Evolutionary conservation across 2,888 invertebrate genomes (phyloP).

Genomic region (Conchocele bisecta): DNA sequence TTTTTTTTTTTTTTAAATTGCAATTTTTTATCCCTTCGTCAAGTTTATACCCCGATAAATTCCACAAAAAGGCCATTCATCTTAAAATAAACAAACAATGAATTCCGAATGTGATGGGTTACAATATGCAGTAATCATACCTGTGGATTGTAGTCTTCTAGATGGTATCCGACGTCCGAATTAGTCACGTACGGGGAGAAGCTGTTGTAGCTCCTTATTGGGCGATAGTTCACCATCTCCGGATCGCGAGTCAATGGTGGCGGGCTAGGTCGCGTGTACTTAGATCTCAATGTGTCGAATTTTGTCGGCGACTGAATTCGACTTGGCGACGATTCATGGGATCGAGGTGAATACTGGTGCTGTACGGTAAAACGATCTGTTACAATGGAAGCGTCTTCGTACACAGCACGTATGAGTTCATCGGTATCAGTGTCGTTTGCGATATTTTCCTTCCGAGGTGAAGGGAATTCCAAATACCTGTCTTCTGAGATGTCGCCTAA

Average conservation of each 20-base stretch:
- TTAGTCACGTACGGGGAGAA: slow-evolving; percentile 41
- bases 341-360: neutral
- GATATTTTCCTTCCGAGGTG: slow-evolving; percentile 7
- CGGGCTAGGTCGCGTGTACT: slow-evolving; percentile 56
- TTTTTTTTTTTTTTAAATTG: too few relatives aligned
- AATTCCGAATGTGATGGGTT: too few relatives aligned
- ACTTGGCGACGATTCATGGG: slow-evolving; percentile 1
- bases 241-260: slow-evolving; percentile 34
- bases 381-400: slow-evolving; percentile 61
- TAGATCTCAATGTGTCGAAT: slow-evolving; percentile 59
- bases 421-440: slow-evolving; percentile 60
- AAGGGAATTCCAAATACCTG: slow-evolving; percentile 48
- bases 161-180: slow-evolving; percentile 59
- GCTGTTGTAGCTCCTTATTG: slow-evolving; percentile 41
- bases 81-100: too few relatives aligned
- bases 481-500: slow-evolving; percentile 51
- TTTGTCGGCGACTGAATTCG: slow-evolving; percentile 10
- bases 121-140: too few relatives aligned
- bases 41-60: too few relatives aligned
- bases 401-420: slow-evolving; percentile 53
- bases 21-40: too few relatives aligned
- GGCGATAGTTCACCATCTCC: slow-evolving; percentile 41
- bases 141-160: too few relatives aligned
- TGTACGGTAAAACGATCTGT: slow-evolving; percentile 66
- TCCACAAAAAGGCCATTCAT: too few relatives aligned